These are phyloP conservation scores for Tretioscincus oriximinensis DNA, from an alignment of 2,113 vertebrate genomes.

Conservation along the genomic window DNA sequence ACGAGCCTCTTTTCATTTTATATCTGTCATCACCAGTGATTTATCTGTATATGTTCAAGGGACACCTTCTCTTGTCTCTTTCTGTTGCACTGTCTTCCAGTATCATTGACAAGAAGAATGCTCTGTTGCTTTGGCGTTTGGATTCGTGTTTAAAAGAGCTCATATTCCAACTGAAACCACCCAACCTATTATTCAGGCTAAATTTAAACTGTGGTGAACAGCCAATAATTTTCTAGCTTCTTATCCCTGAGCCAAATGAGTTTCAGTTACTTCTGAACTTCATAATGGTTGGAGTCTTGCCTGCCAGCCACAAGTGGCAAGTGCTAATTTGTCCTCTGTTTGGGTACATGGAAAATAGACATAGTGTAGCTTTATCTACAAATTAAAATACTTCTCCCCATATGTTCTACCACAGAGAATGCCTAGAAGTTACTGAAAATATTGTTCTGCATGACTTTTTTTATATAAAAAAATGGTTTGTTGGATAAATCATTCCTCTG, in stretches of 20 bases:
- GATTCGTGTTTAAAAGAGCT: background rate
- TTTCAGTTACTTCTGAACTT: slow-evolving; percentile 9
- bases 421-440: slow-evolving; percentile 2
- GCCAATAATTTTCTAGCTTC: background rate
- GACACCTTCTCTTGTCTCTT: background rate
- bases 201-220: background rate
- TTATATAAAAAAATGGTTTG: background rate
- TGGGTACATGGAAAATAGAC: slow-evolving; percentile 8
- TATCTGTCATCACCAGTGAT: background rate
- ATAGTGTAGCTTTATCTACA: background rate
- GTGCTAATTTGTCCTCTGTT: background rate
- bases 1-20: background rate
- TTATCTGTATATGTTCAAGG: background rate
- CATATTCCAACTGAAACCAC: background rate
- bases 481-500: slow-evolving; percentile 13
- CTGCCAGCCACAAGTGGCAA: slow-evolving; percentile 5
- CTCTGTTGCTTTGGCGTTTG: background rate
- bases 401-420: background rate
- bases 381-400: background rate
- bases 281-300: slow-evolving; percentile 19
- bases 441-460: background rate
- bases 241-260: slow-evolving; percentile 11
- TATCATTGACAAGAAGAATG: background rate
- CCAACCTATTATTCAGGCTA: background rate
- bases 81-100: background rate